A percentile compares a stretch with the other conserved stretches of the same genome.
Evolutionary conservation across 2,888 invertebrate species (phyloP).

Genomic region (Pachliopta kotzebuea): DNA sequence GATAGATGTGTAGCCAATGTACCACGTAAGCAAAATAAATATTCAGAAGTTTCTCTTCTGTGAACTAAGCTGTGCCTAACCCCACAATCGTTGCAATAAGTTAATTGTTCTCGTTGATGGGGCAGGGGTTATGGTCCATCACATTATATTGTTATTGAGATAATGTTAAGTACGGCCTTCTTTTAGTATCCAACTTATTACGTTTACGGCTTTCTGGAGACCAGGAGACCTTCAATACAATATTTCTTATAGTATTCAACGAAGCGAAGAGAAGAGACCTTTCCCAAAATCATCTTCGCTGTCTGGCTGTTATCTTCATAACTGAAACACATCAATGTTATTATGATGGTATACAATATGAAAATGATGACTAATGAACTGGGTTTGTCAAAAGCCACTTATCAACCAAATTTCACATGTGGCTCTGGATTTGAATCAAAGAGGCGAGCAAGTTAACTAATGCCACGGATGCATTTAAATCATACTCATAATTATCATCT

Average conservation of each 20-base stretch:
- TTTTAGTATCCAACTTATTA: conserved; percentile 59
- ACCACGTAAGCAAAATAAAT: background rate
- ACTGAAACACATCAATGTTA: too few species aligned
- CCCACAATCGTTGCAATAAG: conserved; percentile 66
- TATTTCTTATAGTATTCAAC: background rate
- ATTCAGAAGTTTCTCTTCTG: conserved; percentile 28
- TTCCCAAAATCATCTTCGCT: too few species aligned
- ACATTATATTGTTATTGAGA: conserved; percentile 48
- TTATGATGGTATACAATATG: too few species aligned
- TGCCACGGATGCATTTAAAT: too few species aligned
- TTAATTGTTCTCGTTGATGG: conserved; percentile 62
- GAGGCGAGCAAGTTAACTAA: too few species aligned
- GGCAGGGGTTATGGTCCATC: conserved; percentile 49
- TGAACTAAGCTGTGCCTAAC: conserved; percentile 45
- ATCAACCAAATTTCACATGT: too few species aligned
- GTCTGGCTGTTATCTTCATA: too few species aligned
- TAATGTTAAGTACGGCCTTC: conserved; percentile 62
- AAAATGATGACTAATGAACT: too few species aligned
- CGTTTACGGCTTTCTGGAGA: conserved; percentile 32
- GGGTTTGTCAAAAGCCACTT: too few species aligned
- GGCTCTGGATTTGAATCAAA: too few species aligned
- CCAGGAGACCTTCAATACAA: background rate
- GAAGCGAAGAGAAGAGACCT: background rate
- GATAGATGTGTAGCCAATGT: too few species aligned
- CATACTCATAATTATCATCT: background rate